Base-by-base conservation (phyloP, 1,140 invertebrate species). In the Euwallacea fornicatus region DNA sequence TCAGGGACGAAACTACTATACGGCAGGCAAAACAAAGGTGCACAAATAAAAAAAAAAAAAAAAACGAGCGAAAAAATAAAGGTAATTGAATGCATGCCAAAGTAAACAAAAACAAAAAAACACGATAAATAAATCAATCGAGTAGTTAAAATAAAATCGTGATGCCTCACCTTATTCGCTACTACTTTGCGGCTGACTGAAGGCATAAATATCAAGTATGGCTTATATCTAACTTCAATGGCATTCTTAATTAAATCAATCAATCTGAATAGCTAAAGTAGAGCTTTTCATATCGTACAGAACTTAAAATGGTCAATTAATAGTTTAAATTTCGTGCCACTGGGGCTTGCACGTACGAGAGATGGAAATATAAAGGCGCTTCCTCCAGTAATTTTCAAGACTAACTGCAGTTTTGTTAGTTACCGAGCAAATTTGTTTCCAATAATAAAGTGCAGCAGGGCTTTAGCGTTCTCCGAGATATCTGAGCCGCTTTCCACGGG, bases 1-100 rank as follows among this genome's bases (percentile, higher is more conserved):
- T 84, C 82, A 80, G 83, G 80, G 82, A 80, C 62, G 84, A 85
- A 56, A 87, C 85, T 81, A 88, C 85, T 86, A 77, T 76, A 79
- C 69, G 71, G 71, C 73, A 83, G 77, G 76, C 66, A 76, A 73
- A 77, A 76, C 44, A 78, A 81, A 68, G 59, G 74, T 74, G 66
- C 70, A 76, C 63, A 74, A 75, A 66, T 72, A 67, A 61, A 68
- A 63, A 33, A 44, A 64, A 13, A 56, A 75, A 66, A 71, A 69
- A 21, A 43, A 55, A 43, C 21, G 21, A 33, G 21, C 21, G 21
- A 33, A 4, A 33, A 33, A 33, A 33, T 33, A 33, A 33, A 33
- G 4, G 21, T 2, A 33, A 33, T 71, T 41, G 55, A 72, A 76
- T 7, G 65, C 64, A 76, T 64, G 60, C 69, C 69, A 74, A 69